A percentile compares a stretch with the other conserved stretches of the same genome.
phyloP scores from a whole-genome alignment of 35 echinoderm and acorn worm species.

The Stichopus chloronotus region DNA sequence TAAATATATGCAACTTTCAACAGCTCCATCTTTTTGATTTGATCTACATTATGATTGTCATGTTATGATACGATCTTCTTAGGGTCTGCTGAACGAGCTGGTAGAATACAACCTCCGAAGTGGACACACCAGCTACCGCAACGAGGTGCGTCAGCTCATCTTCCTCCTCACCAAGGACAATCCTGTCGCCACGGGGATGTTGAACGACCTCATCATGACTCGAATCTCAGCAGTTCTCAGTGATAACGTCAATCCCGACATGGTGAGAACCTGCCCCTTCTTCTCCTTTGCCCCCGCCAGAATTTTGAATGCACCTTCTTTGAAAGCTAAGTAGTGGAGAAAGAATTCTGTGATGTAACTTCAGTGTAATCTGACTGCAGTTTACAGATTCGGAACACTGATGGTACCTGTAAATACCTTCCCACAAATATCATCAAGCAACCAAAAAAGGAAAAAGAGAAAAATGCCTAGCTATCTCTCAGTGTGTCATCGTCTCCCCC shows the following conservation, averaged over 20 bases:
- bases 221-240: constrained; percentile 74
- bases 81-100: constrained; percentile 90
- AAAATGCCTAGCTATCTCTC: too few species aligned
- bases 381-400: too few species aligned
- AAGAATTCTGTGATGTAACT: background rate
- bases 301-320: background rate
- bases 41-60: too few species aligned
- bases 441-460: too few species aligned
- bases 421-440: too few species aligned
- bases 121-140: constrained; percentile 72
- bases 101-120: constrained; percentile 94
- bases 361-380: too few species aligned
- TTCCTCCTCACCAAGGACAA: constrained; percentile 91
- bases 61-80: background rate
- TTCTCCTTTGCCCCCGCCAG: background rate
- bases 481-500: too few species aligned
- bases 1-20: too few species aligned
- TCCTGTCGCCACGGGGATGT: constrained; percentile 74
- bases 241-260: constrained; percentile 82
- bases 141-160: constrained; percentile 85
- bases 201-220: constrained; percentile 89
- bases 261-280: constrained; percentile 60
- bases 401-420: too few species aligned
- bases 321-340: background rate
- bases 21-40: too few species aligned